Percentiles rank a stretch among this genome's conserved stretches.
These are phyloP conservation scores for Hylaeus volcanicus DNA, from an alignment of 1,140 invertebrate species.

Conservation along the genomic window DNA sequence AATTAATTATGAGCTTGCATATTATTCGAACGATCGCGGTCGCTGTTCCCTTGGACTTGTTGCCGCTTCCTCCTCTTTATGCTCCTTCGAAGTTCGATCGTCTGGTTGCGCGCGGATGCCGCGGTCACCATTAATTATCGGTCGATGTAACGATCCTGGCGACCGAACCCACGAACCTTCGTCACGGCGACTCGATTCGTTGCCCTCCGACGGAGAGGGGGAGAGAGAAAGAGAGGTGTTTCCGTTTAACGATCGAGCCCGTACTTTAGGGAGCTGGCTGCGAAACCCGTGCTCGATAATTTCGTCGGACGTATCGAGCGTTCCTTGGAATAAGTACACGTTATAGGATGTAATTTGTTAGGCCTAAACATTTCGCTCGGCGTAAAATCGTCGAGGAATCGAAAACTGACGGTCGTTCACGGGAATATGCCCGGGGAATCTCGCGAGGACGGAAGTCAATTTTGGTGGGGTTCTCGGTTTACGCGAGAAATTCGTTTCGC, in stretches of 20 bases:
- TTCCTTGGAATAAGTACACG: conserved; percentile 55
- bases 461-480: neutral
- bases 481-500: neutral
- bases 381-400: conserved; percentile 48
- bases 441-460: conserved; percentile 1
- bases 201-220: neutral
- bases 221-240: conserved; percentile 31
- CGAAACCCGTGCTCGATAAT: conserved; percentile 57
- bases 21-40: conserved; percentile 64
- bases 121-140: conserved; percentile 68
- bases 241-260: conserved; percentile 58
- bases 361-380: conserved; percentile 44
- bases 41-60: conserved; percentile 14
- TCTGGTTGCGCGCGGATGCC: conserved; percentile 39
- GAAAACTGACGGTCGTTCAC: neutral
- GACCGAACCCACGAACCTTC: conserved; percentile 56
- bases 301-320: conserved; percentile 57
- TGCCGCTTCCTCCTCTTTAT: neutral
- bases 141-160: conserved; percentile 65
- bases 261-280: conserved; percentile 52
- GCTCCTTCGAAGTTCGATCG: conserved; percentile 7
- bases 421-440: neutral
- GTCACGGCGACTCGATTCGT: conserved; percentile 61
- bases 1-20: conserved; percentile 73
- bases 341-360: conserved; percentile 54